phyloP scores from a whole-genome alignment of 2,888 invertebrate species.

The Platypus cylindrus region DNA sequence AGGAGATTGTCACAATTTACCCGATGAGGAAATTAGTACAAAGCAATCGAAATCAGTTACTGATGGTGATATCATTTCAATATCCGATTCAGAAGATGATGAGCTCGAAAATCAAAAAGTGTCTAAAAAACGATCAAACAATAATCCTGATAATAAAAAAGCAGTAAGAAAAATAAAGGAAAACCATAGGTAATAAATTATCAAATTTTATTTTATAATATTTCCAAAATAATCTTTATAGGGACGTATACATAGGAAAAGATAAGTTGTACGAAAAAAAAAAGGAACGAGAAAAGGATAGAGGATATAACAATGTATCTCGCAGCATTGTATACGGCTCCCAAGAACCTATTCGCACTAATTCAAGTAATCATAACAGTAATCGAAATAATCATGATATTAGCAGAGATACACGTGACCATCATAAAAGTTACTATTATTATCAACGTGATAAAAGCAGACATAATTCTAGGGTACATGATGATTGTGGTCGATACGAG shows the following conservation, averaged over 20 bases:
- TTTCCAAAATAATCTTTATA: not conserved
- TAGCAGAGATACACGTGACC: conserved; percentile 10
- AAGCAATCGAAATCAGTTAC: conserved; percentile 32
- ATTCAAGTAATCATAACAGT: conserved; percentile 11
- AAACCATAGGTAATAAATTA: conserved; percentile 11
- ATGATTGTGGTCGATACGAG: conserved; percentile 23
- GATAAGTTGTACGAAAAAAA: conserved; percentile 12
- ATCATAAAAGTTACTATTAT: conserved; percentile 5
- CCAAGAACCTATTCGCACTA: conserved; percentile 6
- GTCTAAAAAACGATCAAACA: not conserved
- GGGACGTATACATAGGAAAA: conserved; percentile 6
- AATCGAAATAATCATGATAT: conserved; percentile 5
- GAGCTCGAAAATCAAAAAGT: conserved; percentile 21
- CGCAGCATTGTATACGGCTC: conserved; percentile 16
- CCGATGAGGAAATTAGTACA: conserved; percentile 15
- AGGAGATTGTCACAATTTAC: conserved; percentile 24
- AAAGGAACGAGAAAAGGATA: conserved; percentile 8
- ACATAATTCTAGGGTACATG: too few relatives aligned
- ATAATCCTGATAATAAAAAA: conserved; percentile 28
- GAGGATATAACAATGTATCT: conserved; percentile 25
- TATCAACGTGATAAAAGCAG: conserved; percentile 12
- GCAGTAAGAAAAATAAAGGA: conserved; percentile 21
- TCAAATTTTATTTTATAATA: not conserved
- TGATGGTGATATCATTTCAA: conserved; percentile 49
- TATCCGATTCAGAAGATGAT: conserved; percentile 48